Conservation (phyloP, 2,797 vertebrate species). For the Myotis myotis region DNA sequence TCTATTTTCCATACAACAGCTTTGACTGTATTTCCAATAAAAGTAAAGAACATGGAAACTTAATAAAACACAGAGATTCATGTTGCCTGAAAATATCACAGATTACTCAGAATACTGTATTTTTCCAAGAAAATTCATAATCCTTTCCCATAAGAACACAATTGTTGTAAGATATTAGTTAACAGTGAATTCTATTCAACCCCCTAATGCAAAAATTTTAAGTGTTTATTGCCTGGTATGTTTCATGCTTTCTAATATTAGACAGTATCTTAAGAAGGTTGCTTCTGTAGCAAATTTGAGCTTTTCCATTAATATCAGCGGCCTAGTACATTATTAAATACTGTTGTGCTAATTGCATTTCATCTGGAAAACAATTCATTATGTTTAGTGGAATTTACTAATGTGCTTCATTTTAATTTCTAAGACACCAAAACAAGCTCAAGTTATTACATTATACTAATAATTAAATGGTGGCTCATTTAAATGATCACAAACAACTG, state of each 20-base stretch:
- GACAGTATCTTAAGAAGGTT: constrained; percentile 9
- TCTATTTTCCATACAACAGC: not conserved
- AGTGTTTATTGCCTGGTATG: not conserved
- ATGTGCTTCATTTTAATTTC: constrained; percentile 58
- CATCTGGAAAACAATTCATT: constrained; percentile 9
- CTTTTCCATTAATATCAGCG: not conserved
- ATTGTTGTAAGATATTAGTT: not conserved
- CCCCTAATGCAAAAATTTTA: not conserved
- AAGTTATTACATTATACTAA: constrained; percentile 49
- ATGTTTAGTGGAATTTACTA: constrained; percentile 57
- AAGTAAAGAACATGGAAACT: not conserved
- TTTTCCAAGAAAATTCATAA: constrained; percentile 37
- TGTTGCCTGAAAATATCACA: not conserved
- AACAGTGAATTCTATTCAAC: not conserved
- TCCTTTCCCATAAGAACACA: not conserved
- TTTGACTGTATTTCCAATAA: constrained; percentile 43
- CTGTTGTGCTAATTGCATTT: constrained; percentile 37
- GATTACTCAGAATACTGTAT: not conserved
- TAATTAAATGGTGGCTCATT: constrained; percentile 45
- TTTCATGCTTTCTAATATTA: constrained; percentile 45
- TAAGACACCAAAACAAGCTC: constrained; percentile 61
- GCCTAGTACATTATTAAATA: constrained; percentile 47
- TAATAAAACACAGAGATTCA: constrained; percentile 42
- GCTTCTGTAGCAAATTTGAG: not conserved
- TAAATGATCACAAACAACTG: constrained; percentile 11